phyloP scores from a whole-genome alignment of 2,888 invertebrate species.

The Eretmocerus hayati region DNA sequence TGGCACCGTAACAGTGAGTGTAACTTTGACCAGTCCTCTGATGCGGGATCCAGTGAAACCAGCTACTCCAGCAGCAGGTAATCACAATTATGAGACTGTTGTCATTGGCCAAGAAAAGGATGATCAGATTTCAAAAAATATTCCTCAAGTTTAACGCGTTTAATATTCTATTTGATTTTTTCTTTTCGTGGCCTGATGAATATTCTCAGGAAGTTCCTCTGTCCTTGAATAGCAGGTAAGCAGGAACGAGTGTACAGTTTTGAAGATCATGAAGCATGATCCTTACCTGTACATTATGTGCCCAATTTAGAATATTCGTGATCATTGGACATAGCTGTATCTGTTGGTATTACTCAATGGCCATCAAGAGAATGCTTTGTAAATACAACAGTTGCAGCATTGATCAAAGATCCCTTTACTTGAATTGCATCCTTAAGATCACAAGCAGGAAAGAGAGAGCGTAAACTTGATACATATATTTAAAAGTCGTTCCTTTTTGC shows the following conservation, averaged over 20 bases:
- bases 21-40: conserved; percentile 87
- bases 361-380: conserved; percentile 26
- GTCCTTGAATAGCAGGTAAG: conserved; percentile 36
- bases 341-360: conserved; percentile 32
- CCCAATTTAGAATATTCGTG: too few species aligned
- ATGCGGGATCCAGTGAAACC: conserved; percentile 66
- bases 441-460: conserved; percentile 35
- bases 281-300: too few species aligned
- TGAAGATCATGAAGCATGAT: too few species aligned
- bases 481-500: background rate
- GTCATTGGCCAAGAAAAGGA: conserved; percentile 47
- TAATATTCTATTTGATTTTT: conserved; percentile 35
- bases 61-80: conserved; percentile 36
- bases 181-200: conserved; percentile 45
- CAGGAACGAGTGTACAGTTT: too few species aligned
- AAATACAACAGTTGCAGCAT: conserved; percentile 16
- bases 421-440: too few species aligned
- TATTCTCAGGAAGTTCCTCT: conserved; percentile 24
- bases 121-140: conserved; percentile 26
- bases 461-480: conserved; percentile 32
- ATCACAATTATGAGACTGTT: too few species aligned
- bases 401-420: conserved; percentile 15
- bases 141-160: conserved; percentile 11
- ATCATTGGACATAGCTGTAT: conserved; percentile 39
- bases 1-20: conserved; percentile 70